Base-by-base conservation (phyloP, 2,113 vertebrate species). In the Tautogolabrus adspersus region DNA sequence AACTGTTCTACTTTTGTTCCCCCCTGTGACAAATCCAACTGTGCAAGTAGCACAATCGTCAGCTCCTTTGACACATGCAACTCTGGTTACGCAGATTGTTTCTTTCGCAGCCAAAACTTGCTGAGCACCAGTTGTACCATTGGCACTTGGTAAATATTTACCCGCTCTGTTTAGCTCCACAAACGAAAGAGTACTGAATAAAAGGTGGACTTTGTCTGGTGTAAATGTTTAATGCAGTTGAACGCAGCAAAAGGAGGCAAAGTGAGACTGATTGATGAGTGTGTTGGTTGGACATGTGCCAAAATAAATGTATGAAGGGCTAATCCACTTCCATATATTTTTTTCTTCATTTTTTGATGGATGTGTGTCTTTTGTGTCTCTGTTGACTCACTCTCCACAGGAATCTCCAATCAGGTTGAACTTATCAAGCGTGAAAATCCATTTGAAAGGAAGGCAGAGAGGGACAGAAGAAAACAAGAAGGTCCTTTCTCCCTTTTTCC, bases 401-500 rank as follows among this genome's bases (percentile, higher is more conserved):
- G 80, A 86, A 76, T 85, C 83, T 73, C 42, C 51, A 82, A 73
- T 88, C 79, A 75, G 59, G 40, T 71, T 76, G 60, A 87, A 75
- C 54, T 77, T 70, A 70, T 87, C 66, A 86, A 89, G 84, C 77
- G 52, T 91, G 87, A 83, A 88, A 84, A 90, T 60, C 10, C 47
- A 70, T 84, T 82, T 91, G 81, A 92, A 91, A 86, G 63, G 71
- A 75, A 58, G 72, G 60, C 72, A 52, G 58, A 79, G 75, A 79
- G 59, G 60, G 70, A 73, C 73, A 82, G 73, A 81, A 75, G 73
- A 72, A 90, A 87, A 90, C 89, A 92, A 92, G 77, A 89, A 89
- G 84, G 69, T 85, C 56, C 84, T 91, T 90, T 91, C 78, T 87
- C 63, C 47, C 81, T 72, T 84, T 52, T 69, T 84, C 52, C 83